phyloP scores from a whole-genome alignment of 2,113 vertebrate species.

The Coptodon rendalli region DNA sequence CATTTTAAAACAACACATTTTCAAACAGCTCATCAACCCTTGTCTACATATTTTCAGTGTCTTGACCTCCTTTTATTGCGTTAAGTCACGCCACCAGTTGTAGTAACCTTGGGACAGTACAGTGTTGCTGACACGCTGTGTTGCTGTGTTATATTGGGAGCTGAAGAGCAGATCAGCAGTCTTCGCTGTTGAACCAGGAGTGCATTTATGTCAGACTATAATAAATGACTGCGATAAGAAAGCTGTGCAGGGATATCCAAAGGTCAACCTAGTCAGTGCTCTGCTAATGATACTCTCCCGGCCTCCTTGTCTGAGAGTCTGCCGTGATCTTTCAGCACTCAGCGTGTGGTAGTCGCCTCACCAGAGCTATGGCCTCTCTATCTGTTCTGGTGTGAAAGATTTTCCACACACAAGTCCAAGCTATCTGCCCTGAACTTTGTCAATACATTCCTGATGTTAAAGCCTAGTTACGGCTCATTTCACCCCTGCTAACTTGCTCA shows the following conservation, averaged over 20 bases:
- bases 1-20: not conserved
- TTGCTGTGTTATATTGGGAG: not conserved
- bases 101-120: not conserved
- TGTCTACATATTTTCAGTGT: not conserved
- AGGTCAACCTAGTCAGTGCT: conserved; percentile 37
- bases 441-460: not conserved
- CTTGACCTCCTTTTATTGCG: not conserved
- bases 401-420: not conserved
- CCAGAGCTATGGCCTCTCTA: not conserved
- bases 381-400: conserved; percentile 1
- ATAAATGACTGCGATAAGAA: not conserved
- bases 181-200: not conserved
- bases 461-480: not conserved
- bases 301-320: not conserved
- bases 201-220: not conserved
- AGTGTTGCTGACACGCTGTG: not conserved
- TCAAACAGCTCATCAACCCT: not conserved
- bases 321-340: conserved; percentile 25
- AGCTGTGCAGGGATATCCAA: conserved; percentile 8
- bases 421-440: not conserved
- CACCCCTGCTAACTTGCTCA: not conserved
- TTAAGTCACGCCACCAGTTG: not conserved
- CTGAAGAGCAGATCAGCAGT: not conserved
- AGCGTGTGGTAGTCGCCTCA: not conserved
- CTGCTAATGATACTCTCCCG: not conserved